These are phyloP conservation scores for Enteromius paludinosus DNA, from an alignment of 2,797 vertebrate species.

Conservation along the genomic window DNA sequence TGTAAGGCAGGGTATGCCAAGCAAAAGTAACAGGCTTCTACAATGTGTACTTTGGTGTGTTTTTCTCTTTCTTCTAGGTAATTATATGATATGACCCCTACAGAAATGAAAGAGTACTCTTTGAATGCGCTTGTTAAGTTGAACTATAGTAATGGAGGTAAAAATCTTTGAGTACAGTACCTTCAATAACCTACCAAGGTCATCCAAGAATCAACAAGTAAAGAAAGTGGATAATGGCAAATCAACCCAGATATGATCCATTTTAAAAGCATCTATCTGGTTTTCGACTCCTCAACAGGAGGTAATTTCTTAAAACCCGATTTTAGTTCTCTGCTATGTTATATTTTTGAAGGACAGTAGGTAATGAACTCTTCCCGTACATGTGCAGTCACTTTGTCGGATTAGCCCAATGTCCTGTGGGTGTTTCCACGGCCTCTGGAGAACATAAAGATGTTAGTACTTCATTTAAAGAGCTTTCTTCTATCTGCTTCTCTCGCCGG, in stretches of 20 bases:
- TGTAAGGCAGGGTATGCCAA: not conserved
- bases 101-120: not conserved
- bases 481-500: slow-evolving; percentile 34
- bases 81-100: not conserved
- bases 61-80: not conserved
- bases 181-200: not conserved
- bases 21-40: not conserved
- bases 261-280: not conserved
- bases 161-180: not conserved
- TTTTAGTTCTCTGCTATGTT: not conserved
- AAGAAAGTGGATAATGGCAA: not conserved
- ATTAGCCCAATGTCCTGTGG: slow-evolving; percentile 40
- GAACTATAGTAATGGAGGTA: not conserved
- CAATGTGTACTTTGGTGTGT: accelerated
- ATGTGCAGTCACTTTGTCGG: slow-evolving; percentile 43
- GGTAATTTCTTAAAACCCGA: not conserved
- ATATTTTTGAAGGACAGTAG: not conserved
- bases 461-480: slow-evolving; percentile 51
- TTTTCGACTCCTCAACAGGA: slow-evolving; percentile 1
- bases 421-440: slow-evolving; percentile 37
- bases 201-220: not conserved
- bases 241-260: not conserved
- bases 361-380: slow-evolving; percentile 30
- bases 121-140: not conserved
- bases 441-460: slow-evolving; percentile 51